Conservation (phyloP, 2,888 invertebrate species). For the Eretmocerus hayati region DNA sequence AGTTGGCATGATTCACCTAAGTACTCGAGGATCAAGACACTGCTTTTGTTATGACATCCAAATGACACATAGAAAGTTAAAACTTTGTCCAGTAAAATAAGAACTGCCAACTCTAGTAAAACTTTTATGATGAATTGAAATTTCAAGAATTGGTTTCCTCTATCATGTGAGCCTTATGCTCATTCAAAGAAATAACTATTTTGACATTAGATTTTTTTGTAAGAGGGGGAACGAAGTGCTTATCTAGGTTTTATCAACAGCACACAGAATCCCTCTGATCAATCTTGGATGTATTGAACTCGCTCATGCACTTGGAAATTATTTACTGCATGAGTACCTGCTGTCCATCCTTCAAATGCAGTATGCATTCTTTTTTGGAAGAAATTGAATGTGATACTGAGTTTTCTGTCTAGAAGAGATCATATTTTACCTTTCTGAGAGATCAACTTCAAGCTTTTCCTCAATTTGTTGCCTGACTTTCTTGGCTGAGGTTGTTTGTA, state of each 20-base stretch:
- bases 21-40: no score
- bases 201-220: constrained; percentile 25
- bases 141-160: no score
- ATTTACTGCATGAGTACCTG: constrained; percentile 22
- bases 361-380: no score
- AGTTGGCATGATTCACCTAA: no score
- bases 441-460: constrained; percentile 68
- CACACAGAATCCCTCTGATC: constrained; percentile 43
- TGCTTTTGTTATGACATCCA: no score
- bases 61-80: no score
- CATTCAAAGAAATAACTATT: neutral
- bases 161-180: no score
- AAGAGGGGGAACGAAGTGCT: constrained; percentile 44
- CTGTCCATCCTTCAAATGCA: constrained; percentile 23
- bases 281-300: constrained; percentile 34
- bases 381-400: constrained; percentile 1
- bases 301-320: constrained; percentile 21
- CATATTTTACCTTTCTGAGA: constrained; percentile 60
- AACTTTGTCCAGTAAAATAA: no score
- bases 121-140: no score
- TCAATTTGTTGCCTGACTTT: constrained; percentile 83
- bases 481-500: constrained; percentile 78
- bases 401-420: neutral
- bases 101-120: no score
- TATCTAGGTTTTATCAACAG: constrained; percentile 27